Evolutionary conservation across 2,888 invertebrate genomes (phyloP).

Genomic region (Pocota personata): DNA sequence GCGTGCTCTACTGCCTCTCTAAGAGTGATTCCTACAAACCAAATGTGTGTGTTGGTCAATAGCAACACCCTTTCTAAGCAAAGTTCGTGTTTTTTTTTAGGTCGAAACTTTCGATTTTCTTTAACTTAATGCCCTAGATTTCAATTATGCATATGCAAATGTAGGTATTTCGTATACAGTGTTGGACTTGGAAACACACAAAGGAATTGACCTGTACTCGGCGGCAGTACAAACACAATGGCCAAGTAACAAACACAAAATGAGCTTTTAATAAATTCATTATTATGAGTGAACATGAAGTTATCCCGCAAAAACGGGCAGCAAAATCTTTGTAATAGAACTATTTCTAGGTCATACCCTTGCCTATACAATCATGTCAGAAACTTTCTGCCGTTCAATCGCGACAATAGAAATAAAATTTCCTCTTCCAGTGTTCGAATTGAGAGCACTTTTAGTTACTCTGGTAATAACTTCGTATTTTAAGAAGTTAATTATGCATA

Average conservation of each 20-base stretch:
- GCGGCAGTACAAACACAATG: slow-evolving; percentile 4
- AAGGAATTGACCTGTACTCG: background rate
- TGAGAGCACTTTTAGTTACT: slow-evolving; percentile 33
- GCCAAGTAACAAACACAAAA: slow-evolving; percentile 28
- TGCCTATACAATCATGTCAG: slow-evolving; percentile 3
- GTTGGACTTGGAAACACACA: slow-evolving; percentile 31
- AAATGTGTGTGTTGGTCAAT: slow-evolving; percentile 61
- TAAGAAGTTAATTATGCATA: background rate
- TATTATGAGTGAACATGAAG: slow-evolving; percentile 44
- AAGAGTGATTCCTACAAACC: slow-evolving; percentile 5
- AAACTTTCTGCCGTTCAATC: slow-evolving; percentile 11
- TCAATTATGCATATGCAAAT: slow-evolving; percentile 57
- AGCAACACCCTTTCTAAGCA: slow-evolving; percentile 47
- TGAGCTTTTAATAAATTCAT: slow-evolving; percentile 58
- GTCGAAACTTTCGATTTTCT: slow-evolving; percentile 62
- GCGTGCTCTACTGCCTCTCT: slow-evolving; percentile 53
- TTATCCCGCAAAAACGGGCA: slow-evolving; percentile 12
- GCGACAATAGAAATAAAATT: slow-evolving; percentile 13
- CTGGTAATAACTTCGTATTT: background rate
- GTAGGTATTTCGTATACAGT: slow-evolving; percentile 5
- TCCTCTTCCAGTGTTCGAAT: background rate
- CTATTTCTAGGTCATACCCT: slow-evolving; percentile 56
- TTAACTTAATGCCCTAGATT: slow-evolving; percentile 61
- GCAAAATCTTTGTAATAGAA: slow-evolving; percentile 11
- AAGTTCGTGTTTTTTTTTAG: slow-evolving; percentile 6